Percentiles rank a stretch among this genome's conserved stretches.
phyloP scores from a whole-genome alignment of 2,888 invertebrate genomes.

The Aphodius sticticus region DNA sequence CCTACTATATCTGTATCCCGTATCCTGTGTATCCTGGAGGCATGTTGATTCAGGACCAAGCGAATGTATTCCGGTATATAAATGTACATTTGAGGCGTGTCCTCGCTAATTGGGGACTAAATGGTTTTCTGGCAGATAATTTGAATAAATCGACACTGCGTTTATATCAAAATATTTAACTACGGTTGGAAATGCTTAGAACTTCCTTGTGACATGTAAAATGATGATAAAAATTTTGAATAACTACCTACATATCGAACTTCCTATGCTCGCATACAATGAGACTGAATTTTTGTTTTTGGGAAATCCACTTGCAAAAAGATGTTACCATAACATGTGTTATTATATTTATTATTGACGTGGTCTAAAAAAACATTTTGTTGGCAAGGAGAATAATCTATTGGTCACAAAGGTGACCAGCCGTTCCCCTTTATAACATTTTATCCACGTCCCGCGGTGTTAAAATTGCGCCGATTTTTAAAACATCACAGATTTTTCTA shows the following conservation, averaged over 20 bases:
- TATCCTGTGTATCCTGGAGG: background rate
- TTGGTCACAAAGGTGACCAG: no score
- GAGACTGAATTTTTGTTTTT: no score
- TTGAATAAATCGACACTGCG: background rate
- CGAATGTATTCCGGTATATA: background rate
- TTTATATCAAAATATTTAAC: background rate
- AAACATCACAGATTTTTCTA: no score
- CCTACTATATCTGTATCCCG: background rate
- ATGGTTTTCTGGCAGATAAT: background rate
- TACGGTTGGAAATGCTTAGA: background rate
- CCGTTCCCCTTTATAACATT: no score
- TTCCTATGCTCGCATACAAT: background rate
- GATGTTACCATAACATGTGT: no score
- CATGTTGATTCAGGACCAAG: background rate
- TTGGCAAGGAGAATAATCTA: no score
- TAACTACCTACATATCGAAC: background rate
- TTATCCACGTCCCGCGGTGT: no score
- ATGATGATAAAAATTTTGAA: background rate
- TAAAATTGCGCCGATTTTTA: no score
- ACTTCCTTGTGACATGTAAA: background rate
- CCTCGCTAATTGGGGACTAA: constrained; percentile 4
- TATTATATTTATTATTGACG: no score
- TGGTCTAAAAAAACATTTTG: no score
- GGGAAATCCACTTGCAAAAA: no score
- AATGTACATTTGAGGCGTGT: background rate